phyloP scores from a whole-genome alignment of 2,888 invertebrate species.

The Parnassius mnemosyne region DNA sequence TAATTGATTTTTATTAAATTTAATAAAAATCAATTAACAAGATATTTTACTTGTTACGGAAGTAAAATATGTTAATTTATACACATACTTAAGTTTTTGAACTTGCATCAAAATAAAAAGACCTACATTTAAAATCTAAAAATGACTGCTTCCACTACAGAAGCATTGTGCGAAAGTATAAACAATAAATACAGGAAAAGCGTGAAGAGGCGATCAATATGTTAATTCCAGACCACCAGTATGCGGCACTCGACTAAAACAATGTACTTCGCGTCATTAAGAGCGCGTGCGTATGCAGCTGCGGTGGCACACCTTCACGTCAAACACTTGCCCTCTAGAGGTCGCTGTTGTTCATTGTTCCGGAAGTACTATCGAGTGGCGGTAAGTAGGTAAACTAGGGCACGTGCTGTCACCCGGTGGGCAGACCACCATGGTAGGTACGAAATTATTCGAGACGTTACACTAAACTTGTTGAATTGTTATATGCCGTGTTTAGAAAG shows the following conservation, averaged over 20 bases:
- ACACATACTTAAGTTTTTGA: too few species aligned
- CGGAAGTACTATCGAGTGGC: constrained; percentile 49
- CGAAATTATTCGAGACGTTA: constrained; percentile 1
- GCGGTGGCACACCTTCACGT: constrained; percentile 40
- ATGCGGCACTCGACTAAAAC: constrained; percentile 41
- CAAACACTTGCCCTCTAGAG: constrained; percentile 32
- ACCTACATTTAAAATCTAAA: not conserved
- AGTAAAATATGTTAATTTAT: too few species aligned
- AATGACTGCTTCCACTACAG: constrained; percentile 13
- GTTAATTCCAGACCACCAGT: constrained; percentile 64
- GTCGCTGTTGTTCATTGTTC: constrained; percentile 42
- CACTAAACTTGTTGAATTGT: too few species aligned
- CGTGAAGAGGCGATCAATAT: constrained; percentile 64
- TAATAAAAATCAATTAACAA: too few species aligned
- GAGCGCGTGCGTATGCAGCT: constrained; percentile 71
- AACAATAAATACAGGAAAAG: constrained; percentile 47
- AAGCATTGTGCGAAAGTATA: constrained; percentile 8
- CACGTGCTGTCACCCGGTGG: constrained; percentile 59
- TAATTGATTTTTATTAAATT: too few species aligned
- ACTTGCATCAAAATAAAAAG: not conserved
- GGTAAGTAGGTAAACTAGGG: constrained; percentile 53
- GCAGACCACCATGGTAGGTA: constrained; percentile 41
- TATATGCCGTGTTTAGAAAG: not conserved
- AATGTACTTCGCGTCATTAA: constrained; percentile 57
- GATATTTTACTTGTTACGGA: too few species aligned